Evolutionary conservation across 37 sponge, comb jelly and placozoan genomes (phyloP).

Genomic region (Hexactinellida sp.): DNA sequence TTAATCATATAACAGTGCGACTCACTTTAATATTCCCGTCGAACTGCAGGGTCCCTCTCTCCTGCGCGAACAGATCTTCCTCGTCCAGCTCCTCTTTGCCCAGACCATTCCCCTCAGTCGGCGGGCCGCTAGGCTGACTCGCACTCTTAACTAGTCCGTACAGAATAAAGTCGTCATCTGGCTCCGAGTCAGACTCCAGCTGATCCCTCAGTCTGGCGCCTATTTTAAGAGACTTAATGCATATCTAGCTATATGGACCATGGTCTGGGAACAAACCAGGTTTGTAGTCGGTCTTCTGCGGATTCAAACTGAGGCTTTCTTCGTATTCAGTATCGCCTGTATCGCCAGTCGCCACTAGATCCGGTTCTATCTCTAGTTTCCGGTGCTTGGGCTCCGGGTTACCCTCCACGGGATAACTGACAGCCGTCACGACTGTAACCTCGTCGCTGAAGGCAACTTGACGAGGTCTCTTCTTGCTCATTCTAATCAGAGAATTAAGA

Average conservation of each 20-base stretch:
- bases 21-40: neutral
- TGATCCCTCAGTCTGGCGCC: neutral
- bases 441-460: slow-evolving; percentile 45
- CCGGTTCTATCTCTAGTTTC: neutral
- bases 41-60: neutral
- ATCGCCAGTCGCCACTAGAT: neutral
- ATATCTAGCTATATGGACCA: too few species aligned
- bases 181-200: neutral
- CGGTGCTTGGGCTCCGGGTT: neutral
- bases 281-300: neutral
- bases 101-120: neutral
- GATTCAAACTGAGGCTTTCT: neutral
- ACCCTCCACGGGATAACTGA: neutral
- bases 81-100: neutral
- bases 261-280: neutral
- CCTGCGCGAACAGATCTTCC: neutral
- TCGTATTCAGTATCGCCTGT: neutral
- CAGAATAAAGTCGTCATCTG: neutral
- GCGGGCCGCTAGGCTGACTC: neutral
- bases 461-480: slow-evolving; percentile 31
- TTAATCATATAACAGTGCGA: neutral
- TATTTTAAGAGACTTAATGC: neutral
- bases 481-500: neutral
- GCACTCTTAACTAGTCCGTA: neutral
- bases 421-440: slow-evolving; percentile 13